A percentile compares a stretch with the other conserved stretches of the same genome.
These are phyloP conservation scores for Teleogryllus occipitalis DNA, from an alignment of 1,140 invertebrate species.

Conservation along the genomic window DNA sequence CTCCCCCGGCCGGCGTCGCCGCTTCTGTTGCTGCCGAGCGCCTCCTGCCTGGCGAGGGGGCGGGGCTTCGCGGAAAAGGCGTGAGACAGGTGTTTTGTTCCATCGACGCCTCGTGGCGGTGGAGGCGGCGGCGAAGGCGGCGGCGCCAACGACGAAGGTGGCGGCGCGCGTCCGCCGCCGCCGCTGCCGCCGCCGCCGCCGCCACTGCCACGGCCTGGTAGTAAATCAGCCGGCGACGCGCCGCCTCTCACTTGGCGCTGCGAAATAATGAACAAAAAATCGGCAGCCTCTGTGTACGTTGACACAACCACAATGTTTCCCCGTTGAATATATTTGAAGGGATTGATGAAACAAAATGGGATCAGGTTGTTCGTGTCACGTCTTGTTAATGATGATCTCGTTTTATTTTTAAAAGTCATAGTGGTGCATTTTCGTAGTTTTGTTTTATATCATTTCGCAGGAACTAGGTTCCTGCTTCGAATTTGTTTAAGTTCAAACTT, in stretches of 20 bases:
- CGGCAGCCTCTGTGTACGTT: too few species aligned
- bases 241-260: neutral
- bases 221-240: neutral
- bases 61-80: neutral
- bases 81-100: neutral
- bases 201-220: neutral
- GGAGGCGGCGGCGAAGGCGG: neutral
- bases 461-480: too few species aligned
- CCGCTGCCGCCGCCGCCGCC: too few species aligned
- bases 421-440: too few species aligned
- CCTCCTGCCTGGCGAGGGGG: neutral
- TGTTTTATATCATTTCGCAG: too few species aligned
- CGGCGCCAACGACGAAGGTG: neutral
- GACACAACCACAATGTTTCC: too few species aligned
- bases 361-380: neutral
- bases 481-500: too few species aligned
- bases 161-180: too few species aligned
- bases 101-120: neutral
- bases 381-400: neutral
- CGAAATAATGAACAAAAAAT: neutral
- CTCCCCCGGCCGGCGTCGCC: neutral
- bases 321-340: too few species aligned
- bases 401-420: too few species aligned
- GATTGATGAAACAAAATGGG: too few species aligned
- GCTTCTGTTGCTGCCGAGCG: too few species aligned